Evolutionary conservation across 2,113 vertebrate genomes (phyloP), one percentile per base, ranked within the genome.

Genomic region (Poeciliopsis occidentalis): DNA sequence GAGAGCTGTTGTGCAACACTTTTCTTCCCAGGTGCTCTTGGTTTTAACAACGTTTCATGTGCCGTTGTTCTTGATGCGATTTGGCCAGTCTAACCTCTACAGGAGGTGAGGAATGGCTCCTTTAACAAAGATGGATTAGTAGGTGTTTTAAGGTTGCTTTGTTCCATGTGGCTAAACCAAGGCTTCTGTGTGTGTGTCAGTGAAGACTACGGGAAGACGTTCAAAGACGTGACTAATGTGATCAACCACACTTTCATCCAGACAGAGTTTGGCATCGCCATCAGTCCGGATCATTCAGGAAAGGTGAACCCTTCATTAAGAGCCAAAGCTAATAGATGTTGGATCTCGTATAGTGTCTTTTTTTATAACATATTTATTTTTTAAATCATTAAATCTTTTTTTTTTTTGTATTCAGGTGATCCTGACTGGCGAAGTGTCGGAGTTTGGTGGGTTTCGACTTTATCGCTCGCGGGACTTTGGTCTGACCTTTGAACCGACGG

Each of bases 241-340:
- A 93, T 93, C 85, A 92, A 93, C 84, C 90, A 93, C 83, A 93
- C 92, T 39, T 93, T 93, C 76, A 89, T 93, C 74, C 90, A 95
- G 51, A 96, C 95, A 0, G 96, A 97, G 83, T 98, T 97, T 64
- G 97, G 97, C 82, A 97, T 98, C 79, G 96, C 95, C 60, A 95
- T 97, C 70, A 95, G 97, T 69, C 97, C 97, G 0, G 96, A 97
- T 71, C 96, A 96, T 83, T 97, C 97, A 11, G 97, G 97, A 27
- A 98, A 96, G 96, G 97, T 97, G 60, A 86, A 88, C 17, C 32
- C 26, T 8, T 12, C 4, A 1, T 60, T 37, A 37, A 37, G 34
- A 37, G 10, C 34, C 34, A 34, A 34, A 34, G 34, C 34, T 34
- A 34, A 34, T 34, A 34, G 34, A 12, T 37, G 34, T 12, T 37